Evolutionary conservation across 2,797 vertebrate species (phyloP), one percentile per base, ranked within the genome.

Genomic region (Chlorospingus semifuscus): DNA sequence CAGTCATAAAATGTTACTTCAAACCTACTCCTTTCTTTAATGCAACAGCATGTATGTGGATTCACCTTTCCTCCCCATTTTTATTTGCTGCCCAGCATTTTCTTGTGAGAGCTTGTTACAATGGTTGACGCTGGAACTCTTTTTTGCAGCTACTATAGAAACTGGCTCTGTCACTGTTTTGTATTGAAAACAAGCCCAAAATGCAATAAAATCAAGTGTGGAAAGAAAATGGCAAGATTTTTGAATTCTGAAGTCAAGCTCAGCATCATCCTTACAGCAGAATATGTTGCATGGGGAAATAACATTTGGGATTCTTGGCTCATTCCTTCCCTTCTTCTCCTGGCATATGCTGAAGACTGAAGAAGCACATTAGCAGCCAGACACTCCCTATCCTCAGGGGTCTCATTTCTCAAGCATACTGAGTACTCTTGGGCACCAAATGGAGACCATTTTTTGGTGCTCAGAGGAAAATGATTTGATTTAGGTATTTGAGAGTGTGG

Each of bases 161-260:
- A 74, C 80, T 77, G 44, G 8, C 10, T 84, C 24, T 18, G 3
- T 56, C 50, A 11, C 32, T 56, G 59, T 70, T 85, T 63, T 80
- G 18, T 79, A 59, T 36, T 93, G 74, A 93, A 94, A 96, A 89
- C 52, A 77, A 66, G 12, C 30, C 75, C 41, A 89, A 74, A 94
- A 91, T 87, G 39, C 30, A 90, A 76, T 77, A 74, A 83, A 85
- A 85, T 74, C 32, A 42, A 42, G 15, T 42, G 27, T 42, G 71
- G 55, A 63, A 89, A 92, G 68, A 85, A 87, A 89, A 90, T 16
- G 2, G 60, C 30, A 92, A 94, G 47, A 77, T 53, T 36, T 56
- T 79, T 83, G 49, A 87, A 84, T 83, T 66, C 84, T 78, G 42
- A 83, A 61, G 37, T 81, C 42, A 91, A 91, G 18, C 27, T 93